Evolutionary conservation across 2,888 invertebrate species (phyloP), one percentile per base, ranked within the genome.

Genomic region (Acrobasis repandana): DNA sequence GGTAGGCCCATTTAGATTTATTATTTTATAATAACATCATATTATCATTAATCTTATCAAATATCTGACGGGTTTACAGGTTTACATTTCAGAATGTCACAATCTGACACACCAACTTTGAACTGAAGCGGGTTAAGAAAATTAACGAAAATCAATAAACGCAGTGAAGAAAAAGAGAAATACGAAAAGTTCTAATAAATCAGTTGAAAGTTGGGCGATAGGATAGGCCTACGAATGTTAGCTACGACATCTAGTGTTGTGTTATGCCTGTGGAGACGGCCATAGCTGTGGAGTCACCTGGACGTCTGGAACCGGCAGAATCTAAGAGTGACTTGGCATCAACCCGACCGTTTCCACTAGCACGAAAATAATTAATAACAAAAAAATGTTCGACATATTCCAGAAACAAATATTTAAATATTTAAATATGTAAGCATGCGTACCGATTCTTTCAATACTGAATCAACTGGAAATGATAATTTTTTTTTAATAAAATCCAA

Each of bases 381-480:
- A n/a, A n/a, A n/a, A 10, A 52, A 52, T 8, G 43, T 52, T 52
- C 34, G 33, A 52, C 18, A 54, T 54, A 54, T 38, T 38, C 51
- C 15, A 38, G 43, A 14, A n/a, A n/a, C n/a, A n/a, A n/a, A n/a
- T n/a, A n/a, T 14, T 14, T 11, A 38, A 1, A 38, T 14, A 38
- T 43, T 54, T 61, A 63, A 64, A 70, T 61, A 63, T 75, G 67
- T 76, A 77, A 77, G 80, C 89, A 88, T 88, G 89, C 88, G 86
- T 88, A 89, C 88, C 88, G 80, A 83, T 82, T 84, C 67, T 79
- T 83, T 83, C 80, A 83, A 83, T 76, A 85, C 76, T 78, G 85
- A 79, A 69, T 74, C 77, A 74, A 86, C 88, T 88, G 86, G 65
- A 88, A 89, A 85, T 84, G 83, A 84, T 81, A 77, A 75, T 71